phyloP scores from a whole-genome alignment of 1,140 invertebrate genomes.

The Ylistrum balloti region DNA sequence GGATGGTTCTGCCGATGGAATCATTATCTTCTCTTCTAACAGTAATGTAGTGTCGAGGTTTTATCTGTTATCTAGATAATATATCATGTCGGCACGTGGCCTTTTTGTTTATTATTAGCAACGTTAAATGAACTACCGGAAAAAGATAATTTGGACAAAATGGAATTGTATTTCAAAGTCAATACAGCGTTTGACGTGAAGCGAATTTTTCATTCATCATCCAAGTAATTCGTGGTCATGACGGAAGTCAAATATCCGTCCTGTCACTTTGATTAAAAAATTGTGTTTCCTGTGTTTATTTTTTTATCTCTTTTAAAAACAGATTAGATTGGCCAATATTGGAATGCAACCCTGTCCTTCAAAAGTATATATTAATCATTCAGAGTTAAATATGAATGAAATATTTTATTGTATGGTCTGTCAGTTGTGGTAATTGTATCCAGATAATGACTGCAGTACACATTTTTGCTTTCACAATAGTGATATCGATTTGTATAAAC shows the following conservation, averaged over 20 bases:
- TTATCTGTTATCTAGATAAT: not conserved
- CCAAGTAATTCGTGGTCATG: not conserved
- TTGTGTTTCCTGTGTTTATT: too few species aligned
- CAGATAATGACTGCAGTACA: too few species aligned
- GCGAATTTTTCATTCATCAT: not conserved
- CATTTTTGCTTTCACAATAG: too few species aligned
- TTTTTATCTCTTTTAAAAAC: not conserved
- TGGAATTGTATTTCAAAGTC: slow-evolving; percentile 13
- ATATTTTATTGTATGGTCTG: too few species aligned
- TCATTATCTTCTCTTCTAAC: not conserved
- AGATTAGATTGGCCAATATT: not conserved
- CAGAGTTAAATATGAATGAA: too few species aligned
- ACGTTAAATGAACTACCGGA: not conserved
- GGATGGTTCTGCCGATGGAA: not conserved
- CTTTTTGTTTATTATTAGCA: not conserved
- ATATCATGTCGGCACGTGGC: not conserved
- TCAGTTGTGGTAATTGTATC: too few species aligned
- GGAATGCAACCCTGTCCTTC: too few species aligned
- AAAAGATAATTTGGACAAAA: not conserved
- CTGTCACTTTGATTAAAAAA: too few species aligned
- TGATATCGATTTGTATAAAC: too few species aligned
- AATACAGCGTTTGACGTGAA: not conserved
- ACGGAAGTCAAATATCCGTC: not conserved
- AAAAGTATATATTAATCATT: too few species aligned
- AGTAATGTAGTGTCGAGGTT: not conserved